Evolutionary conservation across 1,140 invertebrate species (phyloP).

Genomic region (Eumaeus atala): DNA sequence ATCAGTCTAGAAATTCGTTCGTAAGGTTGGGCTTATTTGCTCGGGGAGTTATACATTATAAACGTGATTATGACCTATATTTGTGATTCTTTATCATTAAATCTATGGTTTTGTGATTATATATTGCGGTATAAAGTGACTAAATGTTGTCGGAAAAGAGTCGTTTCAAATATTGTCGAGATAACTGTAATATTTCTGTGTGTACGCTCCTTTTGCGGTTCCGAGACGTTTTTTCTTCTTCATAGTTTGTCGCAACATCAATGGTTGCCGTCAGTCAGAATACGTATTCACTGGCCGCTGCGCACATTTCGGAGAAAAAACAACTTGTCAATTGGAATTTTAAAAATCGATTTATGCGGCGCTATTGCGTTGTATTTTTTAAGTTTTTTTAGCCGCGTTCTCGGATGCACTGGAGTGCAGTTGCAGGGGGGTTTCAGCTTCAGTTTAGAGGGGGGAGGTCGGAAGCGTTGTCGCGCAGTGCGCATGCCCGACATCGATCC

Average conservation of each 20-base stretch:
- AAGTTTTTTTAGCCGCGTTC: slow-evolving; percentile 54
- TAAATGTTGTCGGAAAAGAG: slow-evolving; percentile 40
- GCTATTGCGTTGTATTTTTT: slow-evolving; percentile 36
- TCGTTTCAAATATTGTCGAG: slow-evolving; percentile 50
- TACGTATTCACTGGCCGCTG: slow-evolving; percentile 28
- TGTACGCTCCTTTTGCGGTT: slow-evolving; percentile 28
- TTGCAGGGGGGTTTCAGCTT: slow-evolving; percentile 56
- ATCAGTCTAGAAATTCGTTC: slow-evolving; percentile 73
- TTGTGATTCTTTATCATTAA: slow-evolving; percentile 24
- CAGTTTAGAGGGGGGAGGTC: slow-evolving; percentile 27
- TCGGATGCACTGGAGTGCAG: slow-evolving; percentile 67
- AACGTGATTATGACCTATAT: slow-evolving; percentile 19
- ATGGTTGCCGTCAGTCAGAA: slow-evolving; percentile 21
- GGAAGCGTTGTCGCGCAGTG: slow-evolving; percentile 27
- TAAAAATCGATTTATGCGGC: slow-evolving; percentile 19
- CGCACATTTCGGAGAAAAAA: slow-evolving; percentile 31
- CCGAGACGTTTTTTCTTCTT: slow-evolving; percentile 63
- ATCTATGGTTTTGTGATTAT: slow-evolving; percentile 48
- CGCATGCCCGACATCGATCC: slow-evolving; percentile 62
- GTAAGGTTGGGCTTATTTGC: slow-evolving; percentile 56
- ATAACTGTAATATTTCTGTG: slow-evolving; percentile 32
- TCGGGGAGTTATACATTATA: slow-evolving; percentile 35
- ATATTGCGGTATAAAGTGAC: slow-evolving; percentile 57
- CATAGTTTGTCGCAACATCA: slow-evolving; percentile 54
- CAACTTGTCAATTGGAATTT: slow-evolving; percentile 10